phyloP scores from a whole-genome alignment of 2,888 invertebrate species.

The Mythimna pallens region DNA sequence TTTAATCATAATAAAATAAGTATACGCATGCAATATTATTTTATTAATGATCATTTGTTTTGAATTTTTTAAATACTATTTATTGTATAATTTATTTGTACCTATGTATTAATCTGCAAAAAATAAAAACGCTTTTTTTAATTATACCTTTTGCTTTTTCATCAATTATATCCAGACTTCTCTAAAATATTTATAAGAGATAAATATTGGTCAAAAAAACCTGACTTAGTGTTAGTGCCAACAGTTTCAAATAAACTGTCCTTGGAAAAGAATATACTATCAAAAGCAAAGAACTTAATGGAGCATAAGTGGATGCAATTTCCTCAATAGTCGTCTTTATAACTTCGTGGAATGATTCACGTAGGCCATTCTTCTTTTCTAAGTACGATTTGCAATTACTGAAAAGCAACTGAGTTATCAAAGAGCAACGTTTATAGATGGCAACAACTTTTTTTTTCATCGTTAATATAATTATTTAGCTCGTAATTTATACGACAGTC shows the following conservation, averaged over 20 bases:
- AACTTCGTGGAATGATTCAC: conserved; percentile 34
- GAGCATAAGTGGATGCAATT: conserved; percentile 39
- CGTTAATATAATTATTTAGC: neutral
- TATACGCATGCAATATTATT: no score
- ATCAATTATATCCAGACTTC: no score
- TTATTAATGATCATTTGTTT: no score
- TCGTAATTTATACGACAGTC: neutral
- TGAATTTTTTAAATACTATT: no score
- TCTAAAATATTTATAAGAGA: no score
- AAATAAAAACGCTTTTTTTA: no score
- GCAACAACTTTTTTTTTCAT: neutral
- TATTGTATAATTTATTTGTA: no score
- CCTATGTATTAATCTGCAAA: no score
- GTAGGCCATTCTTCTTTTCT: neutral
- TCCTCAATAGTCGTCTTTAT: conserved; percentile 24
- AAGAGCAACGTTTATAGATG: neutral
- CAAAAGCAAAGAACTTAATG: conserved; percentile 23
- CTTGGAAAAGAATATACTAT: conserved; percentile 28
- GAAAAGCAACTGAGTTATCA: neutral
- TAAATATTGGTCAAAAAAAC: neutral
- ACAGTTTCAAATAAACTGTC: conserved; percentile 2
- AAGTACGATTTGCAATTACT: neutral
- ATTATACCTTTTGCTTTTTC: no score
- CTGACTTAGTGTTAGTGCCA: conserved; percentile 1
- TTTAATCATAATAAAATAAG: neutral